Conservation (phyloP, 2,888 invertebrate genomes). For the Invenusta paracnida region DNA sequence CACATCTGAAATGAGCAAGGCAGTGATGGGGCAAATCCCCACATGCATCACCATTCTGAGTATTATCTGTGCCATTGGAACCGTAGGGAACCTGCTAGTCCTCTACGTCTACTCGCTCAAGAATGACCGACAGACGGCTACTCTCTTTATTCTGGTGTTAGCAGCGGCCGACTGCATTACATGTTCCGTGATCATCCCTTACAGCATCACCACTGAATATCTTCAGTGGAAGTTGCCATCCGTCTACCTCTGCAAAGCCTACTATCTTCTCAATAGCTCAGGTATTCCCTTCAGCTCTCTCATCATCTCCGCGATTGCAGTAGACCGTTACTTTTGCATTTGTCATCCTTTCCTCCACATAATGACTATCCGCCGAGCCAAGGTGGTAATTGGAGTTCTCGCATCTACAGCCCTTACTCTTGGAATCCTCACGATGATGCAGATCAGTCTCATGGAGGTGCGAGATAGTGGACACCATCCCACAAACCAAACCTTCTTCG, state of each 20-base stretch:
- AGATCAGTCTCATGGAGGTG: neutral
- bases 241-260: slow-evolving; percentile 45
- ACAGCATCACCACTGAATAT: slow-evolving; percentile 44
- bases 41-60: neutral
- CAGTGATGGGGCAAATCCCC: neutral
- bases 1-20: neutral
- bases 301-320: slow-evolving; percentile 54
- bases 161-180: slow-evolving; percentile 42
- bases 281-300: slow-evolving; percentile 55
- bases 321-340: slow-evolving; percentile 54
- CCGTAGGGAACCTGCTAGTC: slow-evolving; percentile 44
- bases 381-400: slow-evolving; percentile 37
- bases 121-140: slow-evolving; percentile 44
- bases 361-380: slow-evolving; percentile 53
- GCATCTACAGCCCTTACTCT: neutral
- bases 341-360: slow-evolving; percentile 54
- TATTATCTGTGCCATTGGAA: slow-evolving; percentile 39
- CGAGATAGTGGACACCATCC: no score
- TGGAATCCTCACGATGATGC: neutral
- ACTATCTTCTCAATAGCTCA: slow-evolving; percentile 53
- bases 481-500: no score
- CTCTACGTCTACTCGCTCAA: slow-evolving; percentile 44
- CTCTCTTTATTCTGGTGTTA: slow-evolving; percentile 44
- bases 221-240: slow-evolving; percentile 36
- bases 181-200: slow-evolving; percentile 44